Percentiles rank a stretch among this genome's conserved stretches.
These are phyloP conservation scores for Diglossa cyanea DNA, from an alignment of 2,797 vertebrate species.

Conservation along the genomic window DNA sequence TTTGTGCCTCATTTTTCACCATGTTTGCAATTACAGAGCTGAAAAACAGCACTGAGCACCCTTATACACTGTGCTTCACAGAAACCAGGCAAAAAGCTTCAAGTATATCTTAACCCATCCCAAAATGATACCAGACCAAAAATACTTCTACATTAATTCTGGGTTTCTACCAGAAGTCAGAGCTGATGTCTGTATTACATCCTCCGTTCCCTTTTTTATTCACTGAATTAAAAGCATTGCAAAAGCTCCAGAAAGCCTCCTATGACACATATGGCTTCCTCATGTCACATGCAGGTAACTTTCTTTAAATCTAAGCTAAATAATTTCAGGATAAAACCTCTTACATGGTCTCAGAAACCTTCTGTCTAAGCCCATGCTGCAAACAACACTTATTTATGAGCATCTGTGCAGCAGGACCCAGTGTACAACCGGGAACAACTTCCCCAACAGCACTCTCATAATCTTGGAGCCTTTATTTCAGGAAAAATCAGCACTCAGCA, in stretches of 20 bases:
- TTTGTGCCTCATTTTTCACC: not conserved
- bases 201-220: not conserved
- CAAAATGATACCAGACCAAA: not conserved
- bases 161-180: not conserved
- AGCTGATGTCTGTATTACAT: not conserved
- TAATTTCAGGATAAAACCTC: not conserved
- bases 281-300: not conserved
- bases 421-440: not conserved
- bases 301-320: not conserved
- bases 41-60: not conserved
- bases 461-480: not conserved
- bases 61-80: not conserved
- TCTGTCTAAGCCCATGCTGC: not conserved
- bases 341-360: not conserved
- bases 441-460: fast-evolving
- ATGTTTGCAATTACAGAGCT: not conserved
- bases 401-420: not conserved
- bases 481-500: not conserved
- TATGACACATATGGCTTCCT: not conserved
- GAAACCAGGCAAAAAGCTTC: not conserved
- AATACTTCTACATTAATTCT: not conserved
- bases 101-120: not conserved
- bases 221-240: not conserved
- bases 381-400: not conserved
- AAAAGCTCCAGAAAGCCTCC: not conserved